Base-by-base conservation (phyloP, 23 tunicate species). In the Ascidia mentula region DNA sequence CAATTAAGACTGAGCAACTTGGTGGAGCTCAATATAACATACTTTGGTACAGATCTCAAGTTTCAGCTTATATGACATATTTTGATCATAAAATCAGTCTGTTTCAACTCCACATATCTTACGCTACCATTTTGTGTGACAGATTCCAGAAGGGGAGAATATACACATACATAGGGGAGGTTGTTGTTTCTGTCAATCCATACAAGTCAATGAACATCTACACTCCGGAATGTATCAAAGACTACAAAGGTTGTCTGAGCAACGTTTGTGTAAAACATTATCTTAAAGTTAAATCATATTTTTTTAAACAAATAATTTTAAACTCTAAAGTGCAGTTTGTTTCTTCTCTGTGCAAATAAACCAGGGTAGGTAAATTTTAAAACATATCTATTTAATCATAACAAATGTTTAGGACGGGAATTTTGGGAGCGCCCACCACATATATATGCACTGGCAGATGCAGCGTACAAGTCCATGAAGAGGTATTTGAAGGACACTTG, bases 161-260 rank as follows among this genome's bases (percentile, higher is more conserved):
- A 33, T 96, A 96, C 87, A 96, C 99, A 17, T 96, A 96, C 79
- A 96, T 96, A 45, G 99, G 99, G 15, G 99, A 96, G 73, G 99
- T 96, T 37, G 99, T 96, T 37, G 95, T 96, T 20, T 96, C 99
- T 1, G 94, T 91, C 24, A 96, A 96, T 87, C 99, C 99, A 8
- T 96, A 96, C 88, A 91, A 93, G 77, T 79, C 97, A 31, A 87
- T 96, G 99, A 96, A 96, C 69, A 91, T 96, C 24, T 96, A 91
- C 82, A 79, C 93, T n/a, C 80, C 86, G 0, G 94, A 91, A 60
- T 82, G 85, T 34, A 76, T 96, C 5, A 79, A 94, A 75, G 93
- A 90, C 35, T 95, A 95, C 83, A 86, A 95, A 79, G 95, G 93
- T 88, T 6, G 2, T 53, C n/a, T n/a, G n/a, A n/a, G n/a, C n/a